These are phyloP conservation scores for Tapera naevia DNA, from an alignment of 2,797 vertebrate species.

Conservation along the genomic window DNA sequence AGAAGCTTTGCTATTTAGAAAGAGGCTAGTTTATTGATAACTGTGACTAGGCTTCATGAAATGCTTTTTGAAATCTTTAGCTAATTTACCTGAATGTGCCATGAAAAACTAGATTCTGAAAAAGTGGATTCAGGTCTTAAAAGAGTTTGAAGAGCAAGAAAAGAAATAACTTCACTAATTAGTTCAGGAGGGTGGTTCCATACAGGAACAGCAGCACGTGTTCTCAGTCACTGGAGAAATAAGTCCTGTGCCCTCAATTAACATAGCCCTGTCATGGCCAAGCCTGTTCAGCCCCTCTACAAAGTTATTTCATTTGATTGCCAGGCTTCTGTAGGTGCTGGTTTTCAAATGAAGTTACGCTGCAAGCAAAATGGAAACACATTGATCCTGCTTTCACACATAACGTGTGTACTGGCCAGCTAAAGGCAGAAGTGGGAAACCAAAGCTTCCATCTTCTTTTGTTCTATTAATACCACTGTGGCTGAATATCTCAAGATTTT, in stretches of 20 bases:
- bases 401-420: not conserved
- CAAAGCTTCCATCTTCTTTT: not conserved
- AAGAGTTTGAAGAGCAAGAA: not conserved
- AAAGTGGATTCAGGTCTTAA: not conserved
- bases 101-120: not conserved
- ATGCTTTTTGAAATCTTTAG: not conserved
- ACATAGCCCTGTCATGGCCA: not conserved
- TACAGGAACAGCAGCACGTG: not conserved
- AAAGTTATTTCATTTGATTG: not conserved
- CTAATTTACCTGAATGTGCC: not conserved
- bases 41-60: not conserved
- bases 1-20: not conserved
- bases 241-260: not conserved
- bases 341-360: not conserved
- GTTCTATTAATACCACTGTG: not conserved
- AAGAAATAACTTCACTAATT: not conserved
- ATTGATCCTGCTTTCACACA: not conserved
- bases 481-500: not conserved
- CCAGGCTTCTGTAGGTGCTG: not conserved
- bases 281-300: not conserved
- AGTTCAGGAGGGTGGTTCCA: not conserved
- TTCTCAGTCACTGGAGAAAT: not conserved
- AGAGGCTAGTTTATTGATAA: not conserved
- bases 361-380: not conserved
- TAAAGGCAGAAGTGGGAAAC: not conserved